Conservation (phyloP, 92 coral and sea anemone species). For the Phenganax stokvisi region DNA sequence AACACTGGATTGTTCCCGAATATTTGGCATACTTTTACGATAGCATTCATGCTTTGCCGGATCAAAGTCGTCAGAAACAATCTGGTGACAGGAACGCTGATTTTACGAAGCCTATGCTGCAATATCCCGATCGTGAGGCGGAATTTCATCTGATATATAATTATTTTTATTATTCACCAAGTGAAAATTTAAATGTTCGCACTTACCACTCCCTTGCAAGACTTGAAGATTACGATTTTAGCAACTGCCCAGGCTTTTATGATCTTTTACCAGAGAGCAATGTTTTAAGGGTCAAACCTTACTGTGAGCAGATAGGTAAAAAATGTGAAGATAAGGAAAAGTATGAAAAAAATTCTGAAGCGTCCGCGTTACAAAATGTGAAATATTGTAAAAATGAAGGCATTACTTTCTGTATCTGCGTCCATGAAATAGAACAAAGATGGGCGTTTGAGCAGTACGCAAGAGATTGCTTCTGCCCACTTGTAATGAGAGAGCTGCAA, state of each 20-base stretch:
- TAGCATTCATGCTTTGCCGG: not conserved
- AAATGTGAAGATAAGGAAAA: not conserved
- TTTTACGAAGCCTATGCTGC: not conserved
- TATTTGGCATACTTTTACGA: slow-evolving; percentile 14
- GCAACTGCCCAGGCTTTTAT: not conserved
- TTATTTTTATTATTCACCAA: slow-evolving; percentile 9
- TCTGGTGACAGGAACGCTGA: not conserved
- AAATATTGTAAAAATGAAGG: not conserved
- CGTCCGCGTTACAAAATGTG: not conserved
- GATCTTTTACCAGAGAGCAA: no score
- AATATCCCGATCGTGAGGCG: slow-evolving; percentile 15
- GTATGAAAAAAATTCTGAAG: not conserved
- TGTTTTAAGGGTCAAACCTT: not conserved
- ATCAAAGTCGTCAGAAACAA: not conserved
- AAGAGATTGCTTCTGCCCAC: not conserved
- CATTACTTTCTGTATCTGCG: not conserved
- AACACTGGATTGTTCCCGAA: slow-evolving; percentile 7
- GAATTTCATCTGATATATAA: slow-evolving; percentile 11
- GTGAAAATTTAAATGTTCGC: not conserved
- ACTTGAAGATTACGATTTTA: not conserved
- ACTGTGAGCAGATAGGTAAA: not conserved
- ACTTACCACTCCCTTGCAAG: not conserved
- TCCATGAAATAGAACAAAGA: not conserved
- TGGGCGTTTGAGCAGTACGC: not conserved
- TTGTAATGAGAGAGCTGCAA: not conserved